A percentile compares a stretch with the other conserved stretches of the same genome.
phyloP scores from a whole-genome alignment of 2,888 invertebrate genomes.

The Drosophila putrida region DNA sequence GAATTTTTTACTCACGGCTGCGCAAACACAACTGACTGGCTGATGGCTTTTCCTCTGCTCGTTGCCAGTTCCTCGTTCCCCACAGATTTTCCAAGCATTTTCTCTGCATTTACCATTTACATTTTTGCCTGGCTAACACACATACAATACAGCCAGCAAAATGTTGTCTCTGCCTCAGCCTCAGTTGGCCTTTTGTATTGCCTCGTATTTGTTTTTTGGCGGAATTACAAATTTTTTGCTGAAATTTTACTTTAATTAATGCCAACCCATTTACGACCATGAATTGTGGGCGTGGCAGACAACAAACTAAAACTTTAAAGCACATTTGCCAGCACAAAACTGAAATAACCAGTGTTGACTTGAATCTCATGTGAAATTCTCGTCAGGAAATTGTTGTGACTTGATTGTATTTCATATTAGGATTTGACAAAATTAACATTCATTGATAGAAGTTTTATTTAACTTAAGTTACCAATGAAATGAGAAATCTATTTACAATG shows the following conservation, averaged over 20 bases:
- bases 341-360: not conserved
- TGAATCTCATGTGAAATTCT: not conserved
- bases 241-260: conserved; percentile 63
- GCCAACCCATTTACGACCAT: conserved; percentile 11
- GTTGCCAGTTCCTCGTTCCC: conserved; percentile 20
- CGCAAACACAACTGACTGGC: conserved; percentile 74
- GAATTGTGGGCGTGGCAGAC: conserved; percentile 14
- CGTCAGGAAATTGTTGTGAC: not conserved
- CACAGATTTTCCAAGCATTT: conserved; percentile 34
- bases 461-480: not conserved
- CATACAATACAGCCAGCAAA: conserved; percentile 16
- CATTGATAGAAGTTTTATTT: not conserved
- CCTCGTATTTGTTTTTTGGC: conserved; percentile 68
- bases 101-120: conserved; percentile 10
- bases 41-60: conserved; percentile 47
- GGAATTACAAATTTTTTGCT: conserved; percentile 59
- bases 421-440: not conserved
- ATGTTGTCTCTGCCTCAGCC: conserved; percentile 52
- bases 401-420: not conserved
- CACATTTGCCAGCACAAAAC: not conserved
- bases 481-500: not conserved
- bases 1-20: conserved; percentile 80
- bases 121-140: conserved; percentile 27
- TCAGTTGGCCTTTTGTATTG: conserved; percentile 23
- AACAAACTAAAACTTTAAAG: not conserved